Evolutionary conservation across 2,888 invertebrate species (phyloP).

Genomic region (Pegoplata infirma): DNA sequence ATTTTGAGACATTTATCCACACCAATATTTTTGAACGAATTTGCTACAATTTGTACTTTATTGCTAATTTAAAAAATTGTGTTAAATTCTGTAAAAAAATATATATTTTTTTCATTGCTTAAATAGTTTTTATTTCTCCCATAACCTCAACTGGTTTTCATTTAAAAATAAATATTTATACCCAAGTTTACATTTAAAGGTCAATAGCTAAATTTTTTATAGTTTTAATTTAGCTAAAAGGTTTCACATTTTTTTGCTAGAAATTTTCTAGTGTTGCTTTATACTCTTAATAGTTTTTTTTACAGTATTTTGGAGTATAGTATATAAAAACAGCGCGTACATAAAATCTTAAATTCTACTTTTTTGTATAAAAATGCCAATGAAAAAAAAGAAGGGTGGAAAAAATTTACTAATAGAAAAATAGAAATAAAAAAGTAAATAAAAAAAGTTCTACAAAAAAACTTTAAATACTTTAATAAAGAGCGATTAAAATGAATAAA

Average conservation of each 20-base stretch:
- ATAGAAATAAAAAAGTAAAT: constrained; percentile 2
- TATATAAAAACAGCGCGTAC: constrained; percentile 22
- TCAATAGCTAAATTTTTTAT: constrained; percentile 54
- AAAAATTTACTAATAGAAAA: not conserved
- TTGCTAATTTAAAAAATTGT: too few relatives aligned
- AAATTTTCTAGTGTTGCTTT: not conserved
- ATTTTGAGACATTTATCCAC: too few relatives aligned
- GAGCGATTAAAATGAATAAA: not conserved
- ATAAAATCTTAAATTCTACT: constrained; percentile 7
- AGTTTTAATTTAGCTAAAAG: constrained; percentile 58
- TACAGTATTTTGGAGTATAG: not conserved
- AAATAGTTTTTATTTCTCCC: too few relatives aligned
- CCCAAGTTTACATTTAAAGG: constrained; percentile 35
- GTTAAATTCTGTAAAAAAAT: too few relatives aligned
- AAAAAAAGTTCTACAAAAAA: too few relatives aligned
- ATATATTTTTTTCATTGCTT: not conserved
- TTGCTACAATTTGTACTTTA: too few relatives aligned
- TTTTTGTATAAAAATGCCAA: not conserved
- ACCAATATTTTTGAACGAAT: too few relatives aligned
- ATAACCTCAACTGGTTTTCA: not conserved
- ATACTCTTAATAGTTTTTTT: not conserved
- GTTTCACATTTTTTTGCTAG: constrained; percentile 16
- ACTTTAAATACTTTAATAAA: constrained; percentile 10
- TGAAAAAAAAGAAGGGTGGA: constrained; percentile 1
- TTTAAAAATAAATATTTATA: constrained; percentile 34